Evolutionary conservation across 2,113 vertebrate species (phyloP), one percentile per base, ranked within the genome.

Genomic region (Mustela lutreola): DNA sequence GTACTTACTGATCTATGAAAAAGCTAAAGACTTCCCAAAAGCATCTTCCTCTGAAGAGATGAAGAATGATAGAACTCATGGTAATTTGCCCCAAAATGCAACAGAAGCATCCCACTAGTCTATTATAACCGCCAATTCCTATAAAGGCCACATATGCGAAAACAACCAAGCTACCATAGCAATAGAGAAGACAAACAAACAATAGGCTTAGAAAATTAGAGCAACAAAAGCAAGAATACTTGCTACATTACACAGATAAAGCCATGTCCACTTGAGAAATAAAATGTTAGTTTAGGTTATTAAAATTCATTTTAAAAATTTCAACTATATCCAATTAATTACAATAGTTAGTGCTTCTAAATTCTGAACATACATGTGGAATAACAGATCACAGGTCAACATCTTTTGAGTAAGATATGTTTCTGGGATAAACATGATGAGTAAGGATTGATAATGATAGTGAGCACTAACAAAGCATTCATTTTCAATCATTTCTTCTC

Each of bases 301-400:
- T 58, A 95, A 94, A 89, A 94, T 60, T 62, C 56, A 93, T 48
- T 84, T 65, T 63, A 93, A 81, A n/a, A 80, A 33, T 39, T 91
- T 86, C 22, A 86, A 42, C 2, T 94, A 19, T 67, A 93, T 36
- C 2, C 60, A 91, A 95, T 70, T 63, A 92, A 92, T 89, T 94
- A 58, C 26, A 18, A 53, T 14, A 94, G 12, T 62, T 33, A 95
- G 28, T 45, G 16, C 36, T 84, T 93, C 33, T 63, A 48, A 80
- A 6, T 94, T 92, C 42, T 81, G 50, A 89, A 95, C 7, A 76
- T 39, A 75, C 6, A 86, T 12, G 6, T 58, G 75, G 75, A 97
- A 19, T n/a, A 56, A 89, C 2, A 53, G 48, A 87, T 42, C 6
- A 85, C 0, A 4, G n/a, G 33, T 50, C 48, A 83, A 62, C 18